Conservation (phyloP, 2,113 vertebrate genomes). For the Cercocebus atys region DNA sequence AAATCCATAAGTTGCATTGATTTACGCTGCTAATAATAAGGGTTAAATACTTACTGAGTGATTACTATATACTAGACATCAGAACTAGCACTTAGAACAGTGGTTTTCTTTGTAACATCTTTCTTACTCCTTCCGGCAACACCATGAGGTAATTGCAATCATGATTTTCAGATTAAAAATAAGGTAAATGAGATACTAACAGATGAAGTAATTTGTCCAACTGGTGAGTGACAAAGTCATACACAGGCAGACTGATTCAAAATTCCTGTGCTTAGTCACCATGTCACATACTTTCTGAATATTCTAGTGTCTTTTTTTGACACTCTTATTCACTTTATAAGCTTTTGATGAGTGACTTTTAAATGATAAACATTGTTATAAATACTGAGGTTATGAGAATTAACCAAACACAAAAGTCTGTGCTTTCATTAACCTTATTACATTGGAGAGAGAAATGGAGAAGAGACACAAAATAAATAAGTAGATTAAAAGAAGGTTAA, state of each 20-base stretch:
- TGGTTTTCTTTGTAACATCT: background rate
- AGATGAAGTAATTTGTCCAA: background rate
- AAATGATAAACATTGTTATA: background rate
- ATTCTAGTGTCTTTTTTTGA: background rate
- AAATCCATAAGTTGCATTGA: background rate
- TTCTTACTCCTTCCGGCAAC: background rate
- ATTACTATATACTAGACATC: background rate
- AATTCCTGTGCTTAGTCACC: background rate
- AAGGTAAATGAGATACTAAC: background rate
- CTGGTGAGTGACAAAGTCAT: background rate
- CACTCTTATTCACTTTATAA: background rate
- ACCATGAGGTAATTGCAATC: background rate
- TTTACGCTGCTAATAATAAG: slow-evolving; percentile 2
- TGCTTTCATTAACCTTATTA: background rate
- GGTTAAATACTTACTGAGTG: background rate
- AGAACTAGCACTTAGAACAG: background rate
- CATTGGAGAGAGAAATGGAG: background rate
- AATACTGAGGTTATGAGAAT: background rate
- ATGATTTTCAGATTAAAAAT: background rate
- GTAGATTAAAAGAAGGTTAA: background rate
- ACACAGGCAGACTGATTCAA: background rate
- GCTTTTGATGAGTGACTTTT: background rate
- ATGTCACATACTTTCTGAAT: background rate
- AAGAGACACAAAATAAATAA: background rate
- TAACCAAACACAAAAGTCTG: background rate